Evolutionary conservation across 2,797 vertebrate genomes (phyloP).

Genomic region (Trachurus trachurus): DNA sequence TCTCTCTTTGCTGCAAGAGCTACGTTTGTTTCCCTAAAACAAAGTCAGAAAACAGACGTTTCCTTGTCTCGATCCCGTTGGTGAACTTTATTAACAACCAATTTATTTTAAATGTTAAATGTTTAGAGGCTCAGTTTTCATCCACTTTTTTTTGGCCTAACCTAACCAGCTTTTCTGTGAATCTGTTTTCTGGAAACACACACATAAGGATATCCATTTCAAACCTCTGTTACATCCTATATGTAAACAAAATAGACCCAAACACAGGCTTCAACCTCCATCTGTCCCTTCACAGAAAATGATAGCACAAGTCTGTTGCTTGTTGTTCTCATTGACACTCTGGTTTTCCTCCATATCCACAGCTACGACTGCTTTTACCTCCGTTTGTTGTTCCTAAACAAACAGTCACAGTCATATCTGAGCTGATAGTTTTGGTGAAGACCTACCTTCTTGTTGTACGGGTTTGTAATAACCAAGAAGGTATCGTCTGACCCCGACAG

Average conservation of each 20-base stretch:
- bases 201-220: not conserved
- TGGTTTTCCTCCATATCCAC: not conserved
- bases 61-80: no score
- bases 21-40: not conserved
- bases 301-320: not conserved
- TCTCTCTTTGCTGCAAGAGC: no score
- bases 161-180: no score
- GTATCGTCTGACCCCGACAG: slow-evolving; percentile 98
- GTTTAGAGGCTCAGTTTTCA: no score
- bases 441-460: slow-evolving; percentile 96
- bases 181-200: no score
- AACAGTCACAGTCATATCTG: not conserved
- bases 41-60: not conserved
- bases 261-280: not conserved
- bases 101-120: no score
- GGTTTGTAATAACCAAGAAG: slow-evolving; percentile 96
- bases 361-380: not conserved
- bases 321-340: no score
- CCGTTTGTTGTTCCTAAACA: not conserved
- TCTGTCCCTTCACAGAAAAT: not conserved
- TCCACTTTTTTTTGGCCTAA: no score
- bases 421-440: not conserved
- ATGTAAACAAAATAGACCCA: not conserved
- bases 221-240: not conserved
- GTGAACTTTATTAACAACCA: no score